phyloP scores from a whole-genome alignment of 2,113 vertebrate genomes.

The Ptychochromis oligacanthus region DNA sequence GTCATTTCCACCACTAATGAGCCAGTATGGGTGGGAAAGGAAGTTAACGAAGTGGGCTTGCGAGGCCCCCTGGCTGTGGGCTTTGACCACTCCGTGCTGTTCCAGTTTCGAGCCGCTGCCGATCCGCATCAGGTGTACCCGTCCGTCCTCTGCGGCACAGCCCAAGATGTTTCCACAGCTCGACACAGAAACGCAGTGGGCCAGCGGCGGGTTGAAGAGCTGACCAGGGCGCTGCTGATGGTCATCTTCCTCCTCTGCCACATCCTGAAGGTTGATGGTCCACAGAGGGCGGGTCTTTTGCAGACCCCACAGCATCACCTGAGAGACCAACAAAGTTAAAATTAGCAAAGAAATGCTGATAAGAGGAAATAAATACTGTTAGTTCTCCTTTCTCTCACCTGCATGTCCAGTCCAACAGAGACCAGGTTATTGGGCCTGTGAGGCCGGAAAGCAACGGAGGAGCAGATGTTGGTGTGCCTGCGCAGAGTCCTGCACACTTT shows the following conservation, averaged over 20 bases:
- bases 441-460: conserved; percentile 91
- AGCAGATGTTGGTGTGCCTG: conserved; percentile 95
- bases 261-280: conserved; percentile 88
- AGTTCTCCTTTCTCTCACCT: conserved; percentile 80
- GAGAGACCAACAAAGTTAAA: neutral
- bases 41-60: conserved; percentile 87
- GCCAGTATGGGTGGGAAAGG: conserved; percentile 83
- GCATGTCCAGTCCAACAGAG: conserved; percentile 96
- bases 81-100: conserved; percentile 81
- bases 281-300: conserved; percentile 93
- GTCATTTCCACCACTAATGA: conserved; percentile 93
- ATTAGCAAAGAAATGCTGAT: neutral
- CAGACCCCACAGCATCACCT: conserved; percentile 95
- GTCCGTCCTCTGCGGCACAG: conserved; percentile 93
- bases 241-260: conserved; percentile 73
- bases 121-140: conserved; percentile 86
- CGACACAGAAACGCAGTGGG: conserved; percentile 87
- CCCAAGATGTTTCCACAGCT: conserved; percentile 87
- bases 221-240: conserved; percentile 77
- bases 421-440: conserved; percentile 91
- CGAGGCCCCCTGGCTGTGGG: conserved; percentile 87
- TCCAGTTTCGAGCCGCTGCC: conserved; percentile 85
- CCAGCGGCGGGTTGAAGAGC: conserved; percentile 92
- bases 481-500: conserved; percentile 87
- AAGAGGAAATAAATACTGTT: neutral